phyloP scores from a whole-genome alignment of 2,797 vertebrate genomes.

The Gobionotothen gibberifrons region DNA sequence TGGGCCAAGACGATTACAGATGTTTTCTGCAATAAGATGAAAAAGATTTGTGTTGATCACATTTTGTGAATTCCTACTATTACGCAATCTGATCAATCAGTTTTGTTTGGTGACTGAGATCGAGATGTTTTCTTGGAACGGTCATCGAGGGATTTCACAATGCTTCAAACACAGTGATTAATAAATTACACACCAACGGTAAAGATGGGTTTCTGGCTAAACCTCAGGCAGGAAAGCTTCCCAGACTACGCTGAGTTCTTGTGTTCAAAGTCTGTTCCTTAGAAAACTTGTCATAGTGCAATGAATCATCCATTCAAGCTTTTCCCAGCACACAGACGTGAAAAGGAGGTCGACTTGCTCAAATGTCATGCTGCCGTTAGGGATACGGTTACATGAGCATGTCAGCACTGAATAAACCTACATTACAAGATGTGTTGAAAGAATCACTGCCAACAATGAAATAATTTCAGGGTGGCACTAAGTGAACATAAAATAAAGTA shows the following conservation, averaged over 20 bases:
- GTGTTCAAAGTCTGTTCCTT: not conserved
- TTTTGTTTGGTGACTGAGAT: not conserved
- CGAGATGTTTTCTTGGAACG: not conserved
- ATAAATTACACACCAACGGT: not conserved
- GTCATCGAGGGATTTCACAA: conserved; percentile 16
- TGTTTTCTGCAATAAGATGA: too few species aligned
- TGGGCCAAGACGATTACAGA: too few species aligned
- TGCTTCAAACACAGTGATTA: not conserved
- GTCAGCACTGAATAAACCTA: not conserved
- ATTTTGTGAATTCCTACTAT: too few species aligned
- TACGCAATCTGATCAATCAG: not conserved
- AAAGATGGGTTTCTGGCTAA: not conserved
- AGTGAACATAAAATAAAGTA: not conserved
- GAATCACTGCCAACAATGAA: not conserved
- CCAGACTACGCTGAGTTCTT: not conserved
- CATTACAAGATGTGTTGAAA: not conserved
- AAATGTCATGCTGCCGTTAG: not conserved
- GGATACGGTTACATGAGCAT: not conserved
- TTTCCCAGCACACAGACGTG: not conserved
- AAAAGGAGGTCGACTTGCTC: not conserved
- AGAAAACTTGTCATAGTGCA: not conserved
- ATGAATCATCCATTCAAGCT: conserved; percentile 21
- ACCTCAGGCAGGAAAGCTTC: not conserved
- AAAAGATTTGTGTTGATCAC: too few species aligned
- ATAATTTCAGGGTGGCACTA: not conserved